Percentiles rank a stretch among this genome's conserved stretches.
Conservation (phyloP, 2,888 invertebrate species). For the Brachyopa scutellaris region DNA sequence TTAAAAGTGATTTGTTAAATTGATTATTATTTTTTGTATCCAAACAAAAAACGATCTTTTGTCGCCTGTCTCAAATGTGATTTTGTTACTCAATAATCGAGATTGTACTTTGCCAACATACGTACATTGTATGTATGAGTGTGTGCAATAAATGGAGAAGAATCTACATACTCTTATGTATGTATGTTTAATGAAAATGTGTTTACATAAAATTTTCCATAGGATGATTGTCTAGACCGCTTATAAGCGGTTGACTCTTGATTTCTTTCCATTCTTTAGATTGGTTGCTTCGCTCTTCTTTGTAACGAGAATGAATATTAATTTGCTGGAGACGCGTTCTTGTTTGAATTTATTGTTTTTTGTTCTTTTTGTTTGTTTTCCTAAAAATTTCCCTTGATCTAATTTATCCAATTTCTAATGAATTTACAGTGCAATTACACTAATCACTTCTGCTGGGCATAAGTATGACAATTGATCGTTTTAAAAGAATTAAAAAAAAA, state of each 20-base stretch:
- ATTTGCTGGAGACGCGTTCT: neutral
- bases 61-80: neutral
- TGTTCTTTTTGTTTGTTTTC: neutral
- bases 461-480: no score
- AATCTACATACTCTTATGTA: no score
- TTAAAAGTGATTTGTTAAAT: neutral
- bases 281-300: neutral
- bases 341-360: no score
- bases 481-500: no score
- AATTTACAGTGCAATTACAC: neutral
- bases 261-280: slow-evolving; percentile 13
- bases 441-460: no score
- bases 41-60: no score
- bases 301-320: slow-evolving; percentile 7
- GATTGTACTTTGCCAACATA: neutral
- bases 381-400: neutral
- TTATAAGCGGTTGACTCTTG: slow-evolving; percentile 33
- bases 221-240: slow-evolving; percentile 2
- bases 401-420: neutral
- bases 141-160: neutral
- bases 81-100: neutral
- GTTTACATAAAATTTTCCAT: slow-evolving; percentile 35
- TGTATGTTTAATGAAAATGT: slow-evolving; percentile 10
- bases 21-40: neutral
- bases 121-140: no score